Evolutionary conservation across 2,888 invertebrate genomes (phyloP).

Genomic region (Gastrophysa polygoni): DNA sequence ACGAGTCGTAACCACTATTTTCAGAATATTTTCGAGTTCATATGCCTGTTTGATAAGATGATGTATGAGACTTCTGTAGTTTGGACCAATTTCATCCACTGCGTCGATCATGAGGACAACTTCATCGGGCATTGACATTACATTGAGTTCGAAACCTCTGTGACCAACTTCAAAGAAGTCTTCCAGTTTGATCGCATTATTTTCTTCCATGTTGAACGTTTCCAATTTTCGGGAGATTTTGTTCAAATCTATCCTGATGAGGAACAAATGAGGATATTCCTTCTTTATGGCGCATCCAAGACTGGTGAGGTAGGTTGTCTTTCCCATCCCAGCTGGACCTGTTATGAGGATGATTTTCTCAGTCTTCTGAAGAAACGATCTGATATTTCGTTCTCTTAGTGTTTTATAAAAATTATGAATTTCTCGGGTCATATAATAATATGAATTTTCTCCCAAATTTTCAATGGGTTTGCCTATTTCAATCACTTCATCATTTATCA

Average conservation of each 20-base stretch:
- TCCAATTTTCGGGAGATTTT: background rate
- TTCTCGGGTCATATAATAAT: background rate
- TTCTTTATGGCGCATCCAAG: background rate
- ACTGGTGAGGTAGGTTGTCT: background rate
- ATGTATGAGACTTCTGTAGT: background rate
- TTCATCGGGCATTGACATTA: background rate
- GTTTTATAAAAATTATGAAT: background rate
- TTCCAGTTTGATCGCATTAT: background rate
- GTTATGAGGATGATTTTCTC: background rate
- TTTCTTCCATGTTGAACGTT: too few relatives aligned
- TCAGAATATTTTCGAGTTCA: constrained; percentile 2
- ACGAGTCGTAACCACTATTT: constrained; percentile 18
- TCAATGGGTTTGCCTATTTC: background rate
- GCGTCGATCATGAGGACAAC: constrained; percentile 17
- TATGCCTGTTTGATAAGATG: background rate
- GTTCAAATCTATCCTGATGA: constrained; percentile 4
- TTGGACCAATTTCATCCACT: constrained; percentile 15
- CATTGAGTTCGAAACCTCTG: constrained; percentile 1
- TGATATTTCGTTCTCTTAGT: background rate
- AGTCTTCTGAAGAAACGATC: background rate
- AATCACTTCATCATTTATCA: background rate
- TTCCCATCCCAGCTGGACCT: background rate
- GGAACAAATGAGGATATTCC: background rate
- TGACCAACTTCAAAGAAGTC: background rate
- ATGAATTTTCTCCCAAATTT: background rate